Conservation (phyloP, 2,113 vertebrate genomes). For the Bubo blakistoni region DNA sequence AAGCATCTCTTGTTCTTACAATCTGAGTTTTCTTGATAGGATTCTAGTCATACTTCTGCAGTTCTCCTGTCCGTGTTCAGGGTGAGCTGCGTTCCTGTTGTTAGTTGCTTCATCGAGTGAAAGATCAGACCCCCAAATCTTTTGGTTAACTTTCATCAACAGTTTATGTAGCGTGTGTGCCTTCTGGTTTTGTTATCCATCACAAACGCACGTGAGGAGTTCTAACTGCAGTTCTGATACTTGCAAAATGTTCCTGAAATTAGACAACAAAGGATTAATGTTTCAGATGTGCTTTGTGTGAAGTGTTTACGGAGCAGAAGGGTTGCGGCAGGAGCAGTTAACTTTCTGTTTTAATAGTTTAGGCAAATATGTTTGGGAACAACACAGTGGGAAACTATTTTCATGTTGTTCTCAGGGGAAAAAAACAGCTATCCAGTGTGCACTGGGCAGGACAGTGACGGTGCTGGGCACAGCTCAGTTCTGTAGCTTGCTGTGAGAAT, state of each 20-base stretch:
- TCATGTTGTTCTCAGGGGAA: not conserved
- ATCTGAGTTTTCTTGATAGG: not conserved
- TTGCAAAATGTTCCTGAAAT: not conserved
- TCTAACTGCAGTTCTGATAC: not conserved
- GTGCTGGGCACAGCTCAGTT: not conserved
- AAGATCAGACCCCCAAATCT: not conserved
- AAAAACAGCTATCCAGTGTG: not conserved
- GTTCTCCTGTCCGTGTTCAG: not conserved
- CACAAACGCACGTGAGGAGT: not conserved
- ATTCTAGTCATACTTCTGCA: not conserved
- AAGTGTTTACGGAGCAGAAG: not conserved
- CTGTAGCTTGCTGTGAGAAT: not conserved
- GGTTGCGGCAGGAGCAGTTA: not conserved
- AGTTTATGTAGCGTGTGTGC: fast-evolving
- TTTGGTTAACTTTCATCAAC: not conserved
- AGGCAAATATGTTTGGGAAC: not conserved
- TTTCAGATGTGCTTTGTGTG: not conserved
- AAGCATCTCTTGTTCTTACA: not conserved
- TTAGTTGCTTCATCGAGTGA: not conserved
- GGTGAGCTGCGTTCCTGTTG: not conserved
- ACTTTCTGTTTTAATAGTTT: not conserved
- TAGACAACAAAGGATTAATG: not conserved
- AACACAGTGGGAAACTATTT: not conserved
- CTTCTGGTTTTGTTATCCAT: not conserved
- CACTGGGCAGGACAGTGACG: not conserved